A percentile compares a stretch with the other conserved stretches of the same genome.
Evolutionary conservation across 2,113 vertebrate genomes (phyloP).

Genomic region (Clarias batrachus): DNA sequence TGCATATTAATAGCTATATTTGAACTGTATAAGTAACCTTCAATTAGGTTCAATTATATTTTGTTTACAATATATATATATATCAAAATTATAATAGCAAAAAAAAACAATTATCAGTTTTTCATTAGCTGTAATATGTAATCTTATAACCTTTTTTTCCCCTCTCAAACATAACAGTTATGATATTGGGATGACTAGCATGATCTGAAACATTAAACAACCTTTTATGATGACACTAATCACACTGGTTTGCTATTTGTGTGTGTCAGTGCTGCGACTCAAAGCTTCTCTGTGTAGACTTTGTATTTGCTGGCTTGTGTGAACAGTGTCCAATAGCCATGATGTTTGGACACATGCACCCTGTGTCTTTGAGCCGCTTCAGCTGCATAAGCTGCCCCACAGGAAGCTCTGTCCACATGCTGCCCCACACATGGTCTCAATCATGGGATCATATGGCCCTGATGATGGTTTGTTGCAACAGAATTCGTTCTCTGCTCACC

Average conservation of each 20-base stretch:
- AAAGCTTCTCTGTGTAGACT: constrained; percentile 38
- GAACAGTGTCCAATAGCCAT: constrained; percentile 66
- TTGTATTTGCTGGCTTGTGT: constrained; percentile 41
- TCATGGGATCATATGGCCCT: constrained; percentile 81
- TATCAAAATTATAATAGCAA: too few species aligned
- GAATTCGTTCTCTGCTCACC: constrained; percentile 85
- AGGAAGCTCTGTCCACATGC: constrained; percentile 74
- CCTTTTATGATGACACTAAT: neutral
- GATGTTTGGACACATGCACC: constrained; percentile 80
- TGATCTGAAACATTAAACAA: neutral
- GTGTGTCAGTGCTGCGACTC: constrained; percentile 11
- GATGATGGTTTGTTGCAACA: constrained; percentile 81
- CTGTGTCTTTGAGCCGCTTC: constrained; percentile 43
- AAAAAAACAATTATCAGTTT: neutral
- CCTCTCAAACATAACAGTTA: neutral
- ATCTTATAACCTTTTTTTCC: neutral
- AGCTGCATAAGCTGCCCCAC: constrained; percentile 57
- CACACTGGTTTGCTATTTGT: neutral
- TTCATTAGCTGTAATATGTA: neutral
- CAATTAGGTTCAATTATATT: neutral
- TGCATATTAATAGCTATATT: neutral
- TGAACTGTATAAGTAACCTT: neutral
- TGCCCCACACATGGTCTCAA: constrained; percentile 86
- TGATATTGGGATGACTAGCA: neutral
- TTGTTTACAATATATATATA: neutral